These are phyloP conservation scores for Tortrix viridana DNA, from an alignment of 2,888 invertebrate genomes.

Conservation along the genomic window DNA sequence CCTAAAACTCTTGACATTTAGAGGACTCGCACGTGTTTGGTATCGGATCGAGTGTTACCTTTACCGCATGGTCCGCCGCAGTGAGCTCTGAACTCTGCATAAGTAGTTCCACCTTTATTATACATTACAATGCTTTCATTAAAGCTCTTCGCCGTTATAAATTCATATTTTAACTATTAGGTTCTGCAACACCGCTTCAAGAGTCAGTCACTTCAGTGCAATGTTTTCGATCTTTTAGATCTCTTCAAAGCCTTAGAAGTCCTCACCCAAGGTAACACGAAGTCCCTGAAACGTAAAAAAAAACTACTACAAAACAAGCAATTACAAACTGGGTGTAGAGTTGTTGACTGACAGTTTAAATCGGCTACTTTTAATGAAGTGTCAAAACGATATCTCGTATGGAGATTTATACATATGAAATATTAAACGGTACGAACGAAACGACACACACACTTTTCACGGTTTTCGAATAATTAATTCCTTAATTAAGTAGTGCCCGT, in stretches of 20 bases:
- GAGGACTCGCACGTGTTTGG: slow-evolving; percentile 45
- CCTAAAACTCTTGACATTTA: slow-evolving; percentile 42
- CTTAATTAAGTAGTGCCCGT: too few relatives aligned
- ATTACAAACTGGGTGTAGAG: too few relatives aligned
- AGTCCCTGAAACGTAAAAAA: slow-evolving; percentile 60
- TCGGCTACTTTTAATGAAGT: too few relatives aligned
- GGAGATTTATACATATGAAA: too few relatives aligned
- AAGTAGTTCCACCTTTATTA: slow-evolving; percentile 39
- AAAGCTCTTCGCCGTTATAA: slow-evolving; percentile 12
- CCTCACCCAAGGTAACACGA: slow-evolving; percentile 72
- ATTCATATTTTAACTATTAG: slow-evolving; percentile 10
- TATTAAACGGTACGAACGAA: too few relatives aligned
- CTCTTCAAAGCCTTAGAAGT: slow-evolving; percentile 70
- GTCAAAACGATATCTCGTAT: too few relatives aligned
- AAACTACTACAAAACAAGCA: too few relatives aligned
- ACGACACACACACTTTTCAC: too few relatives aligned
- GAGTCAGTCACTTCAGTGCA: slow-evolving; percentile 52
- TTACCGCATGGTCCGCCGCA: slow-evolving; percentile 18
- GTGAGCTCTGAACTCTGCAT: slow-evolving; percentile 41
- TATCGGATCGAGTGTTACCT: slow-evolving; percentile 6
- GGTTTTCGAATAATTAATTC: too few relatives aligned
- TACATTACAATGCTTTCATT: slow-evolving; percentile 24
- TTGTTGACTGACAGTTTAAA: too few relatives aligned
- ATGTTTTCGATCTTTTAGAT: slow-evolving; percentile 71
- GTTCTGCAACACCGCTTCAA: slow-evolving; percentile 14